Conservation (phyloP, 2,797 vertebrate species). For the Bradypodion pumilum region DNA sequence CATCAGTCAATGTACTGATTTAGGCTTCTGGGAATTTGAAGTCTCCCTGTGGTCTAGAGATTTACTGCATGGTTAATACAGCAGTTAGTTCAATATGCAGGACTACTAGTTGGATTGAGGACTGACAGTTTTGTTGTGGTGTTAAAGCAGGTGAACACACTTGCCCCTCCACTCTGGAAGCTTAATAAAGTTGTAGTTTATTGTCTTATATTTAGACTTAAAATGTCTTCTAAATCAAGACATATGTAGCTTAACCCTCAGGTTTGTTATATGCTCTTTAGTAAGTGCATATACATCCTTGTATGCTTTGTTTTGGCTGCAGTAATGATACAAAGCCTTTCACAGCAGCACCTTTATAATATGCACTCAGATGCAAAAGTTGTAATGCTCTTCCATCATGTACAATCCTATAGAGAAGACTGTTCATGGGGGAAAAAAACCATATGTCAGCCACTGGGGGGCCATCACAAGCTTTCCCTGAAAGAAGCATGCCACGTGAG, state of each 20-base stretch:
- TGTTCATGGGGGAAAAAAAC: neutral
- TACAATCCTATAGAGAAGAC: neutral
- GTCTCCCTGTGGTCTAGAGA: too few relatives aligned
- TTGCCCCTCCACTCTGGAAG: neutral
- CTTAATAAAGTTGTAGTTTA: neutral
- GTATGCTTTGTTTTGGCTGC: neutral
- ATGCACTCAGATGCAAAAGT: accelerated
- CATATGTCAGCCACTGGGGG: conserved; percentile 29
- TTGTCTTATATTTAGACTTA: too few relatives aligned
- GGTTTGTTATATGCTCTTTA: neutral
- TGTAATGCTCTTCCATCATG: neutral
- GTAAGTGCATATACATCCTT: neutral
- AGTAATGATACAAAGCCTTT: neutral
- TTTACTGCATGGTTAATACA: neutral
- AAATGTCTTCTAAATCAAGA: too few relatives aligned
- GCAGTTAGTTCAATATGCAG: neutral
- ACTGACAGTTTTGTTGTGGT: too few relatives aligned
- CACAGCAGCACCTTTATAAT: neutral
- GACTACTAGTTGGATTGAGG: too few relatives aligned
- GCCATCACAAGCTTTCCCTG: conserved; percentile 45
- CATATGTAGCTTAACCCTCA: too few relatives aligned
- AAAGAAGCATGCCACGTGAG: neutral
- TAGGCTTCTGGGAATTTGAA: too few relatives aligned
- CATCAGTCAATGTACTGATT: too few relatives aligned
- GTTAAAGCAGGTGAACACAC: neutral